Evolutionary conservation across 2,888 invertebrate species (phyloP).

Genomic region (Prosopocoilus inquinatus): DNA sequence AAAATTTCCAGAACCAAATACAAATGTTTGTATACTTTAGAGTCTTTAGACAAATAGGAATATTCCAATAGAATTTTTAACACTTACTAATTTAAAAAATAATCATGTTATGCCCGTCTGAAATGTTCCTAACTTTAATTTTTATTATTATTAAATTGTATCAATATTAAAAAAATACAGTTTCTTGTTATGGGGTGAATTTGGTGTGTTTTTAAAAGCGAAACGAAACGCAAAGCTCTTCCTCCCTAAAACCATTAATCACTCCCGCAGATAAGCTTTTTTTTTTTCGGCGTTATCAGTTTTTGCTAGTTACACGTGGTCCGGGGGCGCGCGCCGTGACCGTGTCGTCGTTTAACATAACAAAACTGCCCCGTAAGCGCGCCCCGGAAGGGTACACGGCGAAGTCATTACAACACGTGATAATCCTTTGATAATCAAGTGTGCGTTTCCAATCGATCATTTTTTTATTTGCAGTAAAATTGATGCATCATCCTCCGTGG

Average conservation of each 20-base stretch:
- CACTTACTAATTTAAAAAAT: too few relatives aligned
- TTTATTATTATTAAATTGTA: too few relatives aligned
- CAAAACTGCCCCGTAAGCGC: slow-evolving; percentile 36
- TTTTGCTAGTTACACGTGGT: slow-evolving; percentile 39
- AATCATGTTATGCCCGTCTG: too few relatives aligned
- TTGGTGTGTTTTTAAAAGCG: not conserved
- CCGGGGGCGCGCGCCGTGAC: slow-evolving; percentile 37
- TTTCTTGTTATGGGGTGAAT: not conserved
- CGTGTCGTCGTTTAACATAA: slow-evolving; percentile 43
- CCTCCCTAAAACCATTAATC: slow-evolving; percentile 26
- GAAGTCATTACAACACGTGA: slow-evolving; percentile 39
- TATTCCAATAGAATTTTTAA: too few relatives aligned
- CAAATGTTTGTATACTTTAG: too few relatives aligned
- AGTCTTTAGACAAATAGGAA: too few relatives aligned
- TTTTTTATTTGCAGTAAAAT: slow-evolving; percentile 47
- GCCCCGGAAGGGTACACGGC: slow-evolving; percentile 29
- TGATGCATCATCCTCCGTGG: slow-evolving; percentile 45
- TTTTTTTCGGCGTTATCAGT: slow-evolving; percentile 32
- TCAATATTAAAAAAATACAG: not conserved
- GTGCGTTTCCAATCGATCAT: slow-evolving; percentile 50
- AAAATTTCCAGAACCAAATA: too few relatives aligned
- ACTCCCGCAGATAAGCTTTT: slow-evolving; percentile 11
- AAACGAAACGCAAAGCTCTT: too few relatives aligned
- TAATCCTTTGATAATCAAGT: slow-evolving; percentile 51
- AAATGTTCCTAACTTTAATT: too few relatives aligned